Evolutionary conservation across 2,888 invertebrate species (phyloP).

Genomic region (Scaptomyza reducta): DNA sequence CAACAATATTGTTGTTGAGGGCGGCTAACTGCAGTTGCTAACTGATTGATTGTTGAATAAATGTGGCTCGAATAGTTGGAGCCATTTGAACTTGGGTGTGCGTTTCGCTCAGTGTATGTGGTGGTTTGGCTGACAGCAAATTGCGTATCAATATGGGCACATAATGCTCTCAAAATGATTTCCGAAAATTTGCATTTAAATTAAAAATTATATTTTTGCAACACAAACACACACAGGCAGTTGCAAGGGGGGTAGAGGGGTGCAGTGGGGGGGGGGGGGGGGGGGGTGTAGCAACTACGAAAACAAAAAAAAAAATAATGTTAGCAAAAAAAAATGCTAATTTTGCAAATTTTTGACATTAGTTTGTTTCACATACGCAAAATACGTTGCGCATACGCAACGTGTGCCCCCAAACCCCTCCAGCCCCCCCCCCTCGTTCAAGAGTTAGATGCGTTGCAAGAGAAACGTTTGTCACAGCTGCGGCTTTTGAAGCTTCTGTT

Average conservation of each 20-base stretch:
- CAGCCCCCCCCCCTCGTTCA: too few species aligned
- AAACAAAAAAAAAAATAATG: conserved; percentile 25
- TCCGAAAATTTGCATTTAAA: conserved; percentile 79
- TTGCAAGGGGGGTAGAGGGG: background rate
- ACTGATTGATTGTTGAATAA: too few species aligned
- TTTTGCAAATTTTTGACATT: conserved; percentile 75
- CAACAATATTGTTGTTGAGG: too few species aligned
- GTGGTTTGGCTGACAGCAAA: conserved; percentile 75
- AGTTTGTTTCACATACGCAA: conserved; percentile 52
- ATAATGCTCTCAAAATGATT: conserved; percentile 80
- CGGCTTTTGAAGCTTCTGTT: conserved; percentile 73
- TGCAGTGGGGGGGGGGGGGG: background rate
- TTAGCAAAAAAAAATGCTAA: conserved; percentile 74
- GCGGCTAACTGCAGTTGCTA: too few species aligned
- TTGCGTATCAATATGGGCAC: conserved; percentile 80
- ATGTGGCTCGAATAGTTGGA: too few species aligned
- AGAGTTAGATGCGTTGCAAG: background rate
- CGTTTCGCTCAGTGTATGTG: conserved; percentile 6
- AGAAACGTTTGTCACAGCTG: conserved; percentile 67
- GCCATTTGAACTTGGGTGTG: too few species aligned
- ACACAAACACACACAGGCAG: conserved; percentile 65
- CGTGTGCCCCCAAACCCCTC: too few species aligned
- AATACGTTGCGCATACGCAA: conserved; percentile 73
- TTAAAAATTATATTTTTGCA: conserved; percentile 79
- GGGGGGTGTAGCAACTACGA: conserved; percentile 13